Evolutionary conservation across 2,113 vertebrate genomes (phyloP).

Genomic region (Indri indri): DNA sequence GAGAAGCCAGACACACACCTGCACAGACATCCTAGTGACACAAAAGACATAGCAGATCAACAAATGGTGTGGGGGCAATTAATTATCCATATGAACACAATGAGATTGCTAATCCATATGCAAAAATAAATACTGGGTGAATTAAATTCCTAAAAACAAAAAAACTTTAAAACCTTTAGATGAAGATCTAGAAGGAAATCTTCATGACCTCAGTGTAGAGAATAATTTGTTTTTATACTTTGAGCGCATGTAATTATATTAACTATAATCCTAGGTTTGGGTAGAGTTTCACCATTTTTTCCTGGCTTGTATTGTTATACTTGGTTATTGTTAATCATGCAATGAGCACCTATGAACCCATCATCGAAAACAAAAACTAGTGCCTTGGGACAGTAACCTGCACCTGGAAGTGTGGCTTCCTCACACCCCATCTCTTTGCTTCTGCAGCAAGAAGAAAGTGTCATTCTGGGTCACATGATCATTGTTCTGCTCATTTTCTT

Average conservation of each 20-base stretch:
- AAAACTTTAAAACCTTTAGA: neutral
- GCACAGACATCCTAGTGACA: neutral
- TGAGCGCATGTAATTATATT: neutral
- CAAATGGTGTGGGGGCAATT: neutral
- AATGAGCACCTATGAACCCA: neutral
- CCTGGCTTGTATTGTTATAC: neutral
- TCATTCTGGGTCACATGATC: neutral
- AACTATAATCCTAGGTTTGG: neutral
- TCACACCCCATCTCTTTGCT: neutral
- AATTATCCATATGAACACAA: neutral
- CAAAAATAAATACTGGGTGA: neutral
- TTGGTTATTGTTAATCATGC: neutral
- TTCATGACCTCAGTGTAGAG: neutral
- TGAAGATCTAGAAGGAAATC: neutral
- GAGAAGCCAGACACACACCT: neutral
- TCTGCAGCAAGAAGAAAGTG: neutral
- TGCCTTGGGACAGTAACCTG: neutral
- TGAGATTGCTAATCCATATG: neutral
- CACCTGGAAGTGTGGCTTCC: neutral
- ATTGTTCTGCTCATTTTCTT: neutral
- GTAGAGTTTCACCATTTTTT: neutral
- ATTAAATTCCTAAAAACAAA: neutral
- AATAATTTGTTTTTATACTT: neutral
- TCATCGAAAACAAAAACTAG: neutral
- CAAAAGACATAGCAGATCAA: neutral